Conservation (phyloP, 2,888 invertebrate genomes). For the Scaptomyza polygonia region DNA sequence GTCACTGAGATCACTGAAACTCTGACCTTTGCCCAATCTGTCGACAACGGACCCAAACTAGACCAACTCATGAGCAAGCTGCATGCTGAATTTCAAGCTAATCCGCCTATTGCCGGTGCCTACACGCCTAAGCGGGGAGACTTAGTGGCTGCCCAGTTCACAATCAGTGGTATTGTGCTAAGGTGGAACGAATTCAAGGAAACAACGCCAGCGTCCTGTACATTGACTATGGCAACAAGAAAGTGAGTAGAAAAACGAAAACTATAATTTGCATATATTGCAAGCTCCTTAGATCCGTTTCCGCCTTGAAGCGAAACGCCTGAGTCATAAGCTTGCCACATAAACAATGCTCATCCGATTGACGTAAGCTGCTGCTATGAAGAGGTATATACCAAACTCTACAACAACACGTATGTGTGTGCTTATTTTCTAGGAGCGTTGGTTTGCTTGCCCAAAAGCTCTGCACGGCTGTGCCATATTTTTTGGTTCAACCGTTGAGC, state of each 20-base stretch:
- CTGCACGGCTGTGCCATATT: slow-evolving; percentile 69
- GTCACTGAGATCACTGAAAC: slow-evolving; percentile 93
- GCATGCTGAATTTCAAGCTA: slow-evolving; percentile 92
- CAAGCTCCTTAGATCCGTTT: slow-evolving; percentile 85
- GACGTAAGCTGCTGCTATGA: slow-evolving; percentile 58
- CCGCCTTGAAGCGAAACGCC: slow-evolving; percentile 83
- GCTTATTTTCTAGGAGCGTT: slow-evolving; percentile 17
- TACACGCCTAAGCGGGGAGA: slow-evolving; percentile 94
- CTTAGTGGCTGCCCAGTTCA: slow-evolving; percentile 94
- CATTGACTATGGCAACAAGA: slow-evolving; percentile 98
- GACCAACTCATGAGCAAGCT: slow-evolving; percentile 94
- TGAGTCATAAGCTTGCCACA: slow-evolving; percentile 85
- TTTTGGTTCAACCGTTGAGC: slow-evolving; percentile 63
- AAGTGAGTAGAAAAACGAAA: slow-evolving; percentile 85
- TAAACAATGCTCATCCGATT: slow-evolving; percentile 67
- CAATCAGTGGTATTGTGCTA: slow-evolving; percentile 98
- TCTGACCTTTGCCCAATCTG: slow-evolving; percentile 92
- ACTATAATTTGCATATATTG: slow-evolving; percentile 26
- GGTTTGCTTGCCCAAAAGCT: slow-evolving; percentile 21
- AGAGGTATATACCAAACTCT: slow-evolving; percentile 67
- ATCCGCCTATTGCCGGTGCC: slow-evolving; percentile 94
- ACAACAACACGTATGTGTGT: slow-evolving; percentile 50
- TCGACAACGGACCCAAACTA: slow-evolving; percentile 93
- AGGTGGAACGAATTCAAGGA: slow-evolving; percentile 92
- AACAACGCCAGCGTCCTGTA: slow-evolving; percentile 92